Percentiles rank a stretch among this genome's conserved stretches.
phyloP scores from a whole-genome alignment of 1,140 invertebrate genomes.

The Drosophila rufa region DNA sequence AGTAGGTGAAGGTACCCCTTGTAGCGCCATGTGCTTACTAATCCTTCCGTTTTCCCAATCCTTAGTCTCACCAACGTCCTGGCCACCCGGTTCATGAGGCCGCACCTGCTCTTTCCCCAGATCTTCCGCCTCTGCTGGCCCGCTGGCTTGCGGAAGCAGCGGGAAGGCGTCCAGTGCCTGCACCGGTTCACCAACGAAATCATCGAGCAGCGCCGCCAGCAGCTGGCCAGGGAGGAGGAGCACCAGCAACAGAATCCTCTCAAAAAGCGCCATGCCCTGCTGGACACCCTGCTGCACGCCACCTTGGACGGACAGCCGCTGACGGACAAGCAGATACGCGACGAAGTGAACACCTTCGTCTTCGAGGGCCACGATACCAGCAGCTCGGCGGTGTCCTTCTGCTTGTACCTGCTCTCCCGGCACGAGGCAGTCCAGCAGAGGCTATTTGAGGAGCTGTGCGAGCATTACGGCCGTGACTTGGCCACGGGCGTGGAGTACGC shows the following conservation, averaged over 20 bases:
- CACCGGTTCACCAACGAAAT: conserved; percentile 89
- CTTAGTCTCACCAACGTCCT: conserved; percentile 65
- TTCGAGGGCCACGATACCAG: conserved; percentile 92
- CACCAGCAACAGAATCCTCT: conserved; percentile 59
- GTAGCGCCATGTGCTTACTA: not conserved
- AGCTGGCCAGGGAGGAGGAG: conserved; percentile 37
- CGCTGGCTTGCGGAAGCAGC: conserved; percentile 63
- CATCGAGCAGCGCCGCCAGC: conserved; percentile 84
- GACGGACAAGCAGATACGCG: conserved; percentile 88
- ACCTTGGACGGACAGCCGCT: conserved; percentile 87
- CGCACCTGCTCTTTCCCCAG: conserved; percentile 73
- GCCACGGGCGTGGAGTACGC: conserved; percentile 72
- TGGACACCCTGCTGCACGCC: conserved; percentile 90
- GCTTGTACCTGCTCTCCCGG: conserved; percentile 86
- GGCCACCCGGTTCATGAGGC: conserved; percentile 69
- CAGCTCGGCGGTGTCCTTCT: conserved; percentile 86
- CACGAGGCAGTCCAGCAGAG: conserved; percentile 87
- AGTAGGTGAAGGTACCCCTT: conserved; percentile 86
- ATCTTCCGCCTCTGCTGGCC: conserved; percentile 64
- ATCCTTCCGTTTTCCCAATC: not conserved
- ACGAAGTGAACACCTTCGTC: conserved; percentile 92
- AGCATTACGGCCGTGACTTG: conserved; percentile 85
- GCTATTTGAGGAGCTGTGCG: conserved; percentile 87
- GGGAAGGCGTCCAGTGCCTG: conserved; percentile 64
- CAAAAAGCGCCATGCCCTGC: conserved; percentile 88